Percentiles rank a stretch among this genome's conserved stretches.
Conservation (phyloP, 1,140 invertebrate genomes). For the roundworm (Caenorhabditis elegans) region WBcel235 BX284602.5:14531001-14531500, state of each 20-base stretch:
- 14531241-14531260: background rate
- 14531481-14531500: too few species aligned
- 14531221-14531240: background rate
- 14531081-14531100: too few species aligned
- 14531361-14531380: background rate
- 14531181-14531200: background rate
- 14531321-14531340: background rate
- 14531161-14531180: background rate
- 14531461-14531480: too few species aligned
- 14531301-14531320: background rate
- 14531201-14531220: background rate
- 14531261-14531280: background rate
- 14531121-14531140: background rate
- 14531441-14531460: too few species aligned
- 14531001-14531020: too few species aligned
- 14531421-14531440: background rate
- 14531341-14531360: too few species aligned
- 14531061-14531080: too few species aligned
- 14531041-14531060: too few species aligned
- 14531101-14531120: too few species aligned
- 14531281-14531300: constrained; percentile 3
- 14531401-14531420: background rate
- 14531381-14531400: background rate
- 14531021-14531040: too few species aligned
- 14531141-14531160: constrained; percentile 6